Conservation (phyloP, 2,888 invertebrate species). For the Esperia sulphurella region DNA sequence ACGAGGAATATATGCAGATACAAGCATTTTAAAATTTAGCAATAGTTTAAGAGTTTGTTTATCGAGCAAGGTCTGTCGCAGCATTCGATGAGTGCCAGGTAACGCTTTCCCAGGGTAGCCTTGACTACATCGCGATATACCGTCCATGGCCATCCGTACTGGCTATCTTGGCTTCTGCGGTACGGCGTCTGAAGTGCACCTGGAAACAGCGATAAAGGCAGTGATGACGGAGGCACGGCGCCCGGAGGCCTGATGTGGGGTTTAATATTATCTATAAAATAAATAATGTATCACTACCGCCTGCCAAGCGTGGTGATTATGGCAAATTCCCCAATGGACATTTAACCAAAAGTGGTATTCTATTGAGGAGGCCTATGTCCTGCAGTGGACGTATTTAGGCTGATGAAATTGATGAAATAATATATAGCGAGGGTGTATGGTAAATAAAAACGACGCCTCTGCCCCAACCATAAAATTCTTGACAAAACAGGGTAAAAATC, state of each 20-base stretch:
- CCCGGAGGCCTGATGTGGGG: too few species aligned
- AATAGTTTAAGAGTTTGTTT: slow-evolving; percentile 43
- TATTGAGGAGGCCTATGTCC: too few species aligned
- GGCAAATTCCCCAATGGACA: too few species aligned
- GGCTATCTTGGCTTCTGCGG: slow-evolving; percentile 39
- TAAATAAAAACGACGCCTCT: not conserved
- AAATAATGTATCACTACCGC: not conserved
- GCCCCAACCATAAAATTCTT: not conserved
- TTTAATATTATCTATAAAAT: too few species aligned
- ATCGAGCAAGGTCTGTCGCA: slow-evolving; percentile 53
- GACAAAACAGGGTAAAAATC: too few species aligned
- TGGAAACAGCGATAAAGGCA: slow-evolving; percentile 19
- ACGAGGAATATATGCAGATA: too few species aligned
- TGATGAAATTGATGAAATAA: too few species aligned
- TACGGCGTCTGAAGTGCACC: slow-evolving; percentile 38
- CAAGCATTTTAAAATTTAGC: slow-evolving; percentile 19
- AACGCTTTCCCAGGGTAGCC: slow-evolving; percentile 37
- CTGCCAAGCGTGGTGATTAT: too few species aligned
- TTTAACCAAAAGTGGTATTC: too few species aligned
- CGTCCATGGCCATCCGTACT: slow-evolving; percentile 42
- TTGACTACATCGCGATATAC: slow-evolving; percentile 29
- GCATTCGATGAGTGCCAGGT: slow-evolving; percentile 45
- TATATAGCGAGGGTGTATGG: too few species aligned
- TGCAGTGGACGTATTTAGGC: too few species aligned
- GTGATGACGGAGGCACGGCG: too few species aligned